Conservation (phyloP, 2,113 vertebrate species). For the Phalacrocorax carbo region DNA sequence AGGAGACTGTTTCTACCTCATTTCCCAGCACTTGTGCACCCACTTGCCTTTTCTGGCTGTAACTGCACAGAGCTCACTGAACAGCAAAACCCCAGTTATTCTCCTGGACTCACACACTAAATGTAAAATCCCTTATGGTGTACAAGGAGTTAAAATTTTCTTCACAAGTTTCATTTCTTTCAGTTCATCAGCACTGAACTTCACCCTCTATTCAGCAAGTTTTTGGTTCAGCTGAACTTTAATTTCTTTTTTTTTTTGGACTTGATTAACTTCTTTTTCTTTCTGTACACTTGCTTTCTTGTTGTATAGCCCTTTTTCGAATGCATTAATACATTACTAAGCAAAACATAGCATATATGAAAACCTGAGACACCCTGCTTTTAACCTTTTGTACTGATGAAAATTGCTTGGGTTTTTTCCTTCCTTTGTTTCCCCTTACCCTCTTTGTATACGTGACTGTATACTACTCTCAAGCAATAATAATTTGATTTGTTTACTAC, state of each 20-base stretch:
- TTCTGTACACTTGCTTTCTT: neutral
- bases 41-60: neutral
- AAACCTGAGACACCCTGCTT: neutral
- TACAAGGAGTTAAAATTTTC: neutral
- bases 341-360: neutral
- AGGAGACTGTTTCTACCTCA: neutral
- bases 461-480: neutral
- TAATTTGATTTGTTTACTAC: neutral
- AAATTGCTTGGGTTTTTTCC: fast-evolving
- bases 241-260: neutral
- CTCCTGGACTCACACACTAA: neutral
- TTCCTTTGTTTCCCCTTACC: neutral
- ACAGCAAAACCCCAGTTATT: neutral
- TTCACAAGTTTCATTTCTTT: neutral
- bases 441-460: fast-evolving
- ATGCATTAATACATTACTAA: neutral
- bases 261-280: neutral
- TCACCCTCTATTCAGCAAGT: neutral
- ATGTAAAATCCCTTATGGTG: neutral
- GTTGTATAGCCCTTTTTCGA: neutral
- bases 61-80: neutral
- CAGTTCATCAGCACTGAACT: neutral
- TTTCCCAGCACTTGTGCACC: neutral
- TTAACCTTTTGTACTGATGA: neutral
- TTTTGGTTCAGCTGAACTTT: neutral